These are phyloP conservation scores for Hyperoplus lanceolatus DNA, from an alignment of 2,797 vertebrate species.

Conservation along the genomic window DNA sequence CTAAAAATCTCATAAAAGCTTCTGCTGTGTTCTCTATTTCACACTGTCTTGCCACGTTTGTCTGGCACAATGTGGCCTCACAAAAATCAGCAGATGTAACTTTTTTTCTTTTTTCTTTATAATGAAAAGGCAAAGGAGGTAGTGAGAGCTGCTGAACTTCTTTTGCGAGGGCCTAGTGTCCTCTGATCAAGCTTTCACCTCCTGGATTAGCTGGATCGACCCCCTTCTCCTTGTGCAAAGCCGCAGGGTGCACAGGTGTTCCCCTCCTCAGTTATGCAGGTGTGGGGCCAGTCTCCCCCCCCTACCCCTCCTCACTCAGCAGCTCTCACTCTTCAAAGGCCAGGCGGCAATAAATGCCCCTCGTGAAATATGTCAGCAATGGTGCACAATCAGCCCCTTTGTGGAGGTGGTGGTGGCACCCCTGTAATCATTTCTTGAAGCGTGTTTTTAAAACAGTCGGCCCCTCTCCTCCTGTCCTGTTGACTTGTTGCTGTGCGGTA, in stretches of 20 bases:
- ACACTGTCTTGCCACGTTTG: constrained; percentile 53
- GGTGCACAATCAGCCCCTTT: constrained; percentile 77
- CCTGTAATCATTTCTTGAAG: constrained; percentile 65
- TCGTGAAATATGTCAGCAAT: constrained; percentile 78
- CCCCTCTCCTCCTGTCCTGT: constrained; percentile 40
- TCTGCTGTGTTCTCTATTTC: constrained; percentile 58
- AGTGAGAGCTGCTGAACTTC: constrained; percentile 63
- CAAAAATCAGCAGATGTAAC: constrained; percentile 72
- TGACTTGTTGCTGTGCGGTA: constrained; percentile 56
- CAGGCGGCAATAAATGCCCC: constrained; percentile 77
- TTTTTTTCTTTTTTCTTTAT: constrained; percentile 34
- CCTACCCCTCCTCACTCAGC: constrained; percentile 63
- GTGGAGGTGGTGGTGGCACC: constrained; percentile 51
- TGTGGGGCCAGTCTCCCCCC: constrained; percentile 75
- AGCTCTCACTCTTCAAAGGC: constrained; percentile 82
- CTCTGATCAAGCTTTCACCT: constrained; percentile 82
- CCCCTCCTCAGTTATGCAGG: constrained; percentile 83
- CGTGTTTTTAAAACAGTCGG: constrained; percentile 49
- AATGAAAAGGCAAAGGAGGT: constrained; percentile 63
- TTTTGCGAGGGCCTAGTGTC: constrained; percentile 57
- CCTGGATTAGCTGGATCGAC: constrained; percentile 73
- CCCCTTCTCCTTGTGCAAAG: constrained; percentile 68
- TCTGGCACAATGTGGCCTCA: constrained; percentile 46
- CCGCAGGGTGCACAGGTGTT: constrained; percentile 87
- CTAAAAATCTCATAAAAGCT: constrained; percentile 30